Conservation (phyloP, 1,140 invertebrate species). For the Chymomyza costata region DNA sequence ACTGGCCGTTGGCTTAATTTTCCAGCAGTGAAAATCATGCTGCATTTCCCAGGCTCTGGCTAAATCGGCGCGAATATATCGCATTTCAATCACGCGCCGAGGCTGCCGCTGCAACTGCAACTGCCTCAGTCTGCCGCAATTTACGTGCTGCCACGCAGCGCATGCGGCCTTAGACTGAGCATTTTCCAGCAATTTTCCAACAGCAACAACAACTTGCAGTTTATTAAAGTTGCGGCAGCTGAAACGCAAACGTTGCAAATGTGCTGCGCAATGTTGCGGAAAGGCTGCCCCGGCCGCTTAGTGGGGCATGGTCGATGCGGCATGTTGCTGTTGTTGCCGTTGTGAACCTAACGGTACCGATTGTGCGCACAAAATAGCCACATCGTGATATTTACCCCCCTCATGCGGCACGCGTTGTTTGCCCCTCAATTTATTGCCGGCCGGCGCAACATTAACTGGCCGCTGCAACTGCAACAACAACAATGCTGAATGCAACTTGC, state of each 20-base stretch:
- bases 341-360: conserved; percentile 65
- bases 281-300: conserved; percentile 46
- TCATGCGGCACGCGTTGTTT: background rate
- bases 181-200: conserved; percentile 38
- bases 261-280: conserved; percentile 61
- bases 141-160: conserved; percentile 59
- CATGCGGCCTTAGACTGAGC: conserved; percentile 24
- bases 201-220: conserved; percentile 52
- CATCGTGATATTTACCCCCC: conserved; percentile 48
- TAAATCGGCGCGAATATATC: conserved; percentile 72
- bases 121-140: conserved; percentile 31
- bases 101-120: background rate
- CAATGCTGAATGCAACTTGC: background rate
- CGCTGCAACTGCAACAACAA: conserved; percentile 2
- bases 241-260: conserved; percentile 5
- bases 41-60: conserved; percentile 63
- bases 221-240: conserved; percentile 53
- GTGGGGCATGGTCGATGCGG: too few relatives aligned
- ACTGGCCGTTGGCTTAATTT: conserved; percentile 11
- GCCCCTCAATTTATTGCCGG: background rate
- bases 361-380: conserved; percentile 66
- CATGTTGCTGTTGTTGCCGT: conserved; percentile 22
- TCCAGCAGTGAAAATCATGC: conserved; percentile 42
- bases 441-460: conserved; percentile 1
- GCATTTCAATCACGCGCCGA: conserved; percentile 70